Conservation (phyloP, 1,140 invertebrate species). For the Heterodera carotae region DNA sequence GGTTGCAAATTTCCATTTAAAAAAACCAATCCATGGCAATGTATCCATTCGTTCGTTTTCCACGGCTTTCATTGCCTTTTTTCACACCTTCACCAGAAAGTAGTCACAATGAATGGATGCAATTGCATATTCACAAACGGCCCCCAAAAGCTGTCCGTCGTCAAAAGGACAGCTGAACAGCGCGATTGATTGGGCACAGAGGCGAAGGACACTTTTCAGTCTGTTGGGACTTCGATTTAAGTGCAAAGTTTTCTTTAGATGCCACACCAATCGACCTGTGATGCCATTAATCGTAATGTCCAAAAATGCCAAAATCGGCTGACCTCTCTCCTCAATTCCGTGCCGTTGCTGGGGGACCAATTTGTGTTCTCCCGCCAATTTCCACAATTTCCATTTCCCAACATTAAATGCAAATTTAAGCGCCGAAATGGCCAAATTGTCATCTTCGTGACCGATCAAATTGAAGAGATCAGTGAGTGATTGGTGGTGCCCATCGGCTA, state of each 20-base stretch:
- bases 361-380: slow-evolving; percentile 1
- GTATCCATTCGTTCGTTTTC: too few species aligned
- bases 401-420: slow-evolving; percentile 30
- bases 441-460: slow-evolving; percentile 27
- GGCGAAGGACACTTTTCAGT: slow-evolving; percentile 33
- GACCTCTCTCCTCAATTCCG: neutral
- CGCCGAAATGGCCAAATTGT: slow-evolving; percentile 29
- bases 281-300: neutral
- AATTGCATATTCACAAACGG: slow-evolving; percentile 34
- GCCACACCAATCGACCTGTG: slow-evolving; percentile 22
- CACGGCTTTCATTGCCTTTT: too few species aligned
- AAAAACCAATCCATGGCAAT: neutral
- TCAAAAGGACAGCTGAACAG: slow-evolving; percentile 8
- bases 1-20: neutral
- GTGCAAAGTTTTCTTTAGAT: slow-evolving; percentile 24
- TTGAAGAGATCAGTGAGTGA: slow-evolving; percentile 5
- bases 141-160: slow-evolving; percentile 23
- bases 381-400: slow-evolving; percentile 29
- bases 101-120: slow-evolving; percentile 25
- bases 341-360: slow-evolving; percentile 5
- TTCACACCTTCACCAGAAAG: slow-evolving; percentile 36
- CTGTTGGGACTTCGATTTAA: slow-evolving; percentile 34
- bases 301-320: neutral
- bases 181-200: slow-evolving; percentile 33
- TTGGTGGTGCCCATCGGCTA: slow-evolving; percentile 6